A percentile compares a stretch with the other conserved stretches of the same genome.
Conservation (phyloP, 2,113 vertebrate species). For the Mus spicilegus region DNA sequence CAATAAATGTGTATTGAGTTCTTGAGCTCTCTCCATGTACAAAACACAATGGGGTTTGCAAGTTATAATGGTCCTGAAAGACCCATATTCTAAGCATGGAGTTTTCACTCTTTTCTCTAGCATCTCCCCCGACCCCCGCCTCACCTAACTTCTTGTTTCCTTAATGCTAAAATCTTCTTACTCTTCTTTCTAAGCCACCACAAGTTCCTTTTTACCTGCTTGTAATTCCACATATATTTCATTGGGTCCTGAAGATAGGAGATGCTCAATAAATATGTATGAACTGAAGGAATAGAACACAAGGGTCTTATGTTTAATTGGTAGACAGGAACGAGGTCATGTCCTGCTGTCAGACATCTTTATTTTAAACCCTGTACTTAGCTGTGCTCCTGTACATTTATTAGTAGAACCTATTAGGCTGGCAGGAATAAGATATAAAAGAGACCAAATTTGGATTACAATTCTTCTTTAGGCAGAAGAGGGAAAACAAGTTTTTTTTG, state of each 20-base stretch:
- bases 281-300: background rate
- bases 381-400: background rate
- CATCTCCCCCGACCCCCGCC: too few species aligned
- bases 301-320: background rate
- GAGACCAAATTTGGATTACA: constrained; percentile 17
- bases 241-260: background rate
- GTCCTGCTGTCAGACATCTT: background rate
- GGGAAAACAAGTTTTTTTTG: background rate
- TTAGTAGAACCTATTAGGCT: background rate
- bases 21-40: background rate
- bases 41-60: background rate
- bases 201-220: background rate
- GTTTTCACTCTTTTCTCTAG: background rate
- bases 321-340: background rate
- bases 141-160: constrained; percentile 4
- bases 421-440: background rate
- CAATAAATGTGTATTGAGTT: constrained; percentile 14
- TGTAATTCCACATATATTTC: constrained; percentile 7
- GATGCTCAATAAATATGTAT: background rate
- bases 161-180: background rate
- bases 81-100: background rate
- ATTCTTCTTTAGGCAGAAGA: constrained; percentile 20
- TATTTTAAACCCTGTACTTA: background rate
- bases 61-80: background rate
- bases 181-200: constrained; percentile 31